Conservation (phyloP, 2,797 vertebrate species). For the Pteronotus mesoamericanus region DNA sequence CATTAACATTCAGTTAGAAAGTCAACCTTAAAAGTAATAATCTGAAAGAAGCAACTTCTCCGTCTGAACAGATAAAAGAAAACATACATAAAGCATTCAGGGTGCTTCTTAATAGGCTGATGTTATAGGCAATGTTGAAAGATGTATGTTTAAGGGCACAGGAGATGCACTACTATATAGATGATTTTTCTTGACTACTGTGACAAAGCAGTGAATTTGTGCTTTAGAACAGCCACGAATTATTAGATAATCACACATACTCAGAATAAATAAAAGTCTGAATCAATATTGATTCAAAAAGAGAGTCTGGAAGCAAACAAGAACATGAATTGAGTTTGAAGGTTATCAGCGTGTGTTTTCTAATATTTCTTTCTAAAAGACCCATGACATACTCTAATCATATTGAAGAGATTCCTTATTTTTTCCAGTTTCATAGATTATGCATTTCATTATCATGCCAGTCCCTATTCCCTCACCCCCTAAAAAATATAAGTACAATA, state of each 20-base stretch:
- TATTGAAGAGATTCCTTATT: background rate
- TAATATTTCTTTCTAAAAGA: constrained; percentile 48
- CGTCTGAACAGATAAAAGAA: background rate
- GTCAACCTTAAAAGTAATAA: background rate
- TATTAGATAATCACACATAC: constrained; percentile 49
- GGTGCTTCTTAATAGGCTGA: background rate
- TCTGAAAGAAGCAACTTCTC: background rate
- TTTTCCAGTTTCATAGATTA: background rate
- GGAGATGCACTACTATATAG: constrained; percentile 44
- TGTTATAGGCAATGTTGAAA: constrained; percentile 48
- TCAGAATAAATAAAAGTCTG: constrained; percentile 63
- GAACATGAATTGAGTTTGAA: constrained; percentile 42
- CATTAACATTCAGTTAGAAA: background rate
- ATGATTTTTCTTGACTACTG: constrained; percentile 48
- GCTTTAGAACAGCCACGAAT: constrained; percentile 19
- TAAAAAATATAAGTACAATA: background rate
- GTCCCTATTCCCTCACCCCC: background rate
- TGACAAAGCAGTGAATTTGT: constrained; percentile 49
- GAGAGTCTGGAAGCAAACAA: constrained; percentile 35
- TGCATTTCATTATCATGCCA: background rate
- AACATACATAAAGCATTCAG: background rate
- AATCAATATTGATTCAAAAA: constrained; percentile 60
- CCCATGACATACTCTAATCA: constrained; percentile 8
- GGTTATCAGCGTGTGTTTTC: constrained; percentile 25
- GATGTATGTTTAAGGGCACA: background rate